A percentile compares a stretch with the other conserved stretches of the same genome.
phyloP scores from a whole-genome alignment of 2,113 vertebrate genomes.

The Dromas ardeola region DNA sequence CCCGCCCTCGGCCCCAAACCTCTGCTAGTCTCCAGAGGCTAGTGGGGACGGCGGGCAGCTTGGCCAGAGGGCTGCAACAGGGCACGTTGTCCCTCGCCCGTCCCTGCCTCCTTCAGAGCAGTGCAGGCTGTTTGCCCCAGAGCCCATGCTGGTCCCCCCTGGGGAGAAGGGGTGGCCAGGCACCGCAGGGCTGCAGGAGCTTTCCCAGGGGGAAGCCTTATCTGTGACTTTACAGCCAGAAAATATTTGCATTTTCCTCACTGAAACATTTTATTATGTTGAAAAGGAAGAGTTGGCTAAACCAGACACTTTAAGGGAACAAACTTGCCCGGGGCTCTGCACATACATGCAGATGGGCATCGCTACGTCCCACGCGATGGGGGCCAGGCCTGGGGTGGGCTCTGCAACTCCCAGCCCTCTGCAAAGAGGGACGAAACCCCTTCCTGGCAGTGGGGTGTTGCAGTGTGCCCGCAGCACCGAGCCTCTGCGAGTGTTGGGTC shows the following conservation, averaged over 20 bases:
- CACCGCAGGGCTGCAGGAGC: fast-evolving
- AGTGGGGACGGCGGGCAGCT: not conserved
- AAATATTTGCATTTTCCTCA: not conserved
- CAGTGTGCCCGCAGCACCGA: fast-evolving
- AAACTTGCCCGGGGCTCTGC: not conserved
- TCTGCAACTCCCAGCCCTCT: not conserved
- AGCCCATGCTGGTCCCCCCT: not conserved
- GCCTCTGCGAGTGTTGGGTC: not conserved
- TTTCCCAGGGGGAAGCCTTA: fast-evolving
- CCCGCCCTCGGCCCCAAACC: not conserved
- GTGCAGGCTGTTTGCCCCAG: not conserved
- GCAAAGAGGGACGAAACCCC: not conserved
- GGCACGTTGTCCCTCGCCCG: fast-evolving
- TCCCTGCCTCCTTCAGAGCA: too few relatives aligned
- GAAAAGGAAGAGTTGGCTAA: not conserved
- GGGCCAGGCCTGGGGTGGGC: not conserved
- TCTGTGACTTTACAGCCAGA: not conserved
- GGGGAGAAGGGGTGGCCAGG: fast-evolving
- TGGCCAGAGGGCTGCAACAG: too few relatives aligned
- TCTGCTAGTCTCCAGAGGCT: not conserved
- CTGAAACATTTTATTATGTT: not conserved
- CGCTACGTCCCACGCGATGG: fast-evolving
- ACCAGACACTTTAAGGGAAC: not conserved
- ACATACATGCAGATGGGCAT: fast-evolving
- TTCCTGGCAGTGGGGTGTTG: not conserved